Percentiles rank a stretch among this genome's conserved stretches.
Evolutionary conservation across 1,140 invertebrate species (phyloP).

Genomic region (Drosophila cardini): DNA sequence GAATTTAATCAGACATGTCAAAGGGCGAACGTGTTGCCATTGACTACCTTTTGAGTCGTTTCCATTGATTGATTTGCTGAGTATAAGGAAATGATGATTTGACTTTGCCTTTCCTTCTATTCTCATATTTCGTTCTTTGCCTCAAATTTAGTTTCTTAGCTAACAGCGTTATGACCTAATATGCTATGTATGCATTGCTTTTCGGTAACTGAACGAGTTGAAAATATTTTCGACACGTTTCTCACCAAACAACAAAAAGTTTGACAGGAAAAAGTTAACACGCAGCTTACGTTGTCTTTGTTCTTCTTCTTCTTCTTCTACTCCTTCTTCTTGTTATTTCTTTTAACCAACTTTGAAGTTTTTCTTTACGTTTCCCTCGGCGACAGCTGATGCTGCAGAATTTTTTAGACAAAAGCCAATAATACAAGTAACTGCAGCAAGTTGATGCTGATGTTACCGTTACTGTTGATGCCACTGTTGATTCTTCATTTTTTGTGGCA

Average conservation of each 20-base stretch:
- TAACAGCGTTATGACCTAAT: slow-evolving; percentile 19
- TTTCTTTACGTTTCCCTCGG: not conserved
- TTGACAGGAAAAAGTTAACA: slow-evolving; percentile 58
- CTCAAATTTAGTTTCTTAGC: slow-evolving; percentile 5
- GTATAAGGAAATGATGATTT: slow-evolving; percentile 24
- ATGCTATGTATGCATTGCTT: slow-evolving; percentile 23
- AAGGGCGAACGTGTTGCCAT: not conserved
- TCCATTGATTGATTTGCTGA: slow-evolving; percentile 32
- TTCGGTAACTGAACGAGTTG: slow-evolving; percentile 20
- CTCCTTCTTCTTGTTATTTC: slow-evolving; percentile 5
- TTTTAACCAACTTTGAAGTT: slow-evolving; percentile 12
- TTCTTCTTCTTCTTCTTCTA: not conserved
- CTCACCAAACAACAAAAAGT: slow-evolving; percentile 27
- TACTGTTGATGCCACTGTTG: slow-evolving; percentile 7
- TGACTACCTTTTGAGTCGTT: slow-evolving; percentile 37
- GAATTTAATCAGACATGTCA: slow-evolving; percentile 46
- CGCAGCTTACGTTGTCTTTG: slow-evolving; percentile 35
- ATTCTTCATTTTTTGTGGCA: not conserved
- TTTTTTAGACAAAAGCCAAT: slow-evolving; percentile 42
- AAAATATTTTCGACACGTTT: slow-evolving; percentile 45
- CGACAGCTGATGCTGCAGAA: slow-evolving; percentile 24
- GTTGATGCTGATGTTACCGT: slow-evolving; percentile 32
- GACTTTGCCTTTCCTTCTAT: not conserved
- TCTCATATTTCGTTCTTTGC: not conserved
- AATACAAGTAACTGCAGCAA: slow-evolving; percentile 38